Evolutionary conservation across 2,113 vertebrate species (phyloP), one percentile per base, ranked within the genome.

Genomic region (Dromaius novaehollandiae): DNA sequence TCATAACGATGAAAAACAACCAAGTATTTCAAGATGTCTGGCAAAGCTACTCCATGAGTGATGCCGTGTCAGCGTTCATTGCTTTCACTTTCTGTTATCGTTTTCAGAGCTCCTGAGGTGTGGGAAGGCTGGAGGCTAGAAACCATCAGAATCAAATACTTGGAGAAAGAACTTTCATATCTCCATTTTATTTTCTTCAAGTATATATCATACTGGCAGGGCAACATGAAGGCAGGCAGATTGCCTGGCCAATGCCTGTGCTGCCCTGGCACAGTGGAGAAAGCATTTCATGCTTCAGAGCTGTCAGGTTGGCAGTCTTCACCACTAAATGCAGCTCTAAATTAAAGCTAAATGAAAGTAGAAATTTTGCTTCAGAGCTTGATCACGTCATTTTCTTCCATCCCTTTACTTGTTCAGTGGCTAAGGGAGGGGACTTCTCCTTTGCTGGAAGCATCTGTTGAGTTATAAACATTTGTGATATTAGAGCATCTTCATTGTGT

Each of bases 261-360:
- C 60, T 68, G 25, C 86, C 75, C 79, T 94, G 93, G 71, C 61
- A 60, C 25, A 22, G 64, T 53, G 42, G 40, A 51, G 69, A 56
- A 81, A 90, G 44, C 1, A 0, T 61, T 95, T 91, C n/a, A 21
- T 86, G 76, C 71, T 94, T 83, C 85, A 71, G 82, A 90, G 79
- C 73, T 91, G 93, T 87, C 82, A 94, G 87, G 50, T 63, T 89
- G 87, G 56, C 79, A 36, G 71, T 88, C 89, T 44, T 53, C 82
- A 65, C 51, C 63, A 84, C n/a, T 78, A 86, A 89, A 93, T 32
- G 32, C 64, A 86, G n/a, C 51, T 86, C 56, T 90, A 71, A 95
- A 78, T 93, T 91, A 71, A 55, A 95, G 61, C 76, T 69, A 90
- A 82, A 74, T 89, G 64, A 91, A 96, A 89, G 80, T 2, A 86